Evolutionary conservation across 1,140 invertebrate genomes (phyloP), one percentile per base, ranked within the genome.

Genomic region (Bathynomus jamesi): DNA sequence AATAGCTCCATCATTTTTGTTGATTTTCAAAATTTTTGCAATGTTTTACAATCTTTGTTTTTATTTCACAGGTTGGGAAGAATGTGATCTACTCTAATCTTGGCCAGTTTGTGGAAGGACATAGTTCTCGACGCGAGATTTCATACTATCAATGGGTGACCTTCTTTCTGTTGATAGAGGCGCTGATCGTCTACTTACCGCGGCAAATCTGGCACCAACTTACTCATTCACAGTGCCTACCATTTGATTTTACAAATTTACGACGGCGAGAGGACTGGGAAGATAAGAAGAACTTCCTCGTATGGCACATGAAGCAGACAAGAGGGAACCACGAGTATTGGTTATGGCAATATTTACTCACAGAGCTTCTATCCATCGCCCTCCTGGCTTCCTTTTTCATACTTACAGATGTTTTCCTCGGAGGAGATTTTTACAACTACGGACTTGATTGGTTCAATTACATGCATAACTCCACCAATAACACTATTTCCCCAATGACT

Each of bases 271-370:
- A 77, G 53, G 76, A 77, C 67, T 77, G 76, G 76, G 76, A 77
- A 61, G 76, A 77, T 60, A 77, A 77, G 63, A 77, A 77, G 63
- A 77, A 77, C 72, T 77, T 77, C 40, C 30, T 77, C 63, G 76
- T 77, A 32, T 77, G 76, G 76, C 76, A 77, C 61, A 77, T 77
- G 76, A 77, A 77, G 61, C 76, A 77, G 67, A 77, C 76, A 10
- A 65, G 76, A 32, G 76, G 76, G 21, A 77, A 77, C 63, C 76
- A 77, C 67, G 76, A 77, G 72, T 77, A 77, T 28, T 77, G 76
- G 76, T 70, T 77, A 21, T 77, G 76, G 76, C 76, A 77, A 28
- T 77, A 77, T 28, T 63, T 77, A 0, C 31, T 77, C 11, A 77
- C 76, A 1, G 76, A 77, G 40, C 70, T 77, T 11, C 63, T 77